phyloP scores from a whole-genome alignment of 2,113 vertebrate genomes.

The Aviceda subcristata region DNA sequence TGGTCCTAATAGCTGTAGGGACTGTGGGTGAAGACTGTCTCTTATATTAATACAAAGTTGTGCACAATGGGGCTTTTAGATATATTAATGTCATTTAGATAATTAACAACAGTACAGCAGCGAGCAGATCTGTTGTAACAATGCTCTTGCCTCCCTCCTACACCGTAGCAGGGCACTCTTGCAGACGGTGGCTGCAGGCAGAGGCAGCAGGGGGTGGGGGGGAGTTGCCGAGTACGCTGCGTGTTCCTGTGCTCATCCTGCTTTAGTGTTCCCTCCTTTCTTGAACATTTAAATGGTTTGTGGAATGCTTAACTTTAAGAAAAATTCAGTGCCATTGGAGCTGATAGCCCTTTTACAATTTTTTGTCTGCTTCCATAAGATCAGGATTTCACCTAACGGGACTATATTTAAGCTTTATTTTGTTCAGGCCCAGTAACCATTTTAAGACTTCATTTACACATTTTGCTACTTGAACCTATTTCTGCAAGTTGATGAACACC shows the following conservation, averaged over 20 bases:
- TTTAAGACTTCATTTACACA: not conserved
- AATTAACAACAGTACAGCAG: not conserved
- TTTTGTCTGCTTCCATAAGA: not conserved
- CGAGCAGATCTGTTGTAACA: not conserved
- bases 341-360: not conserved
- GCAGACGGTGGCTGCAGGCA: not conserved
- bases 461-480: not conserved
- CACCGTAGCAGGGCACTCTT: fast-evolving
- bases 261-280: not conserved
- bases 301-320: not conserved
- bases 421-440: not conserved
- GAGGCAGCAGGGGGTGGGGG: not conserved
- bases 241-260: not conserved
- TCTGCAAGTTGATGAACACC: not conserved
- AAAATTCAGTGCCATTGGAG: not conserved
- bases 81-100: not conserved
- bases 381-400: not conserved
- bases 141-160: not conserved
- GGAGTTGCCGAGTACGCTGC: not conserved
- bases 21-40: not conserved
- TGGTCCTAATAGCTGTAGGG: not conserved
- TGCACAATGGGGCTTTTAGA: not conserved
- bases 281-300: not conserved
- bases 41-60: not conserved
- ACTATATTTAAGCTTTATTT: not conserved